phyloP scores from a whole-genome alignment of 64 coral and sea anemone species.

The Stichodactyla mertensii region DNA sequence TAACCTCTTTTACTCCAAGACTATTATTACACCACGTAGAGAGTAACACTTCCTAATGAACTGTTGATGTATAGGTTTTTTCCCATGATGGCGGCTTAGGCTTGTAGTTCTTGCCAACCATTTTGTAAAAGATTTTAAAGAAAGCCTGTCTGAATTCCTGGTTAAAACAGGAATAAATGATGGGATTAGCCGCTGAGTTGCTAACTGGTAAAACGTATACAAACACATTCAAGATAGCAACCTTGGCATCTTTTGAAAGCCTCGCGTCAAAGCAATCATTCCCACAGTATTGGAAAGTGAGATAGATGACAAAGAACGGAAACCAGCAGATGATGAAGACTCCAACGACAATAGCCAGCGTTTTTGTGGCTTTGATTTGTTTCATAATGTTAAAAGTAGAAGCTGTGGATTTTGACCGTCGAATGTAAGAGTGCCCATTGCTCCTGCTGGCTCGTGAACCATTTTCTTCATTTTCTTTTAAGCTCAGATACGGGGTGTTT shows the following conservation, averaged over 20 bases:
- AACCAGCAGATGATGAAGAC: conserved; percentile 92
- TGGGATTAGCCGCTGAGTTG: conserved; percentile 87
- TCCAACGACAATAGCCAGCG: conserved; percentile 82
- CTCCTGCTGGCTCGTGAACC: background rate
- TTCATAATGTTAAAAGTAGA: conserved; percentile 77
- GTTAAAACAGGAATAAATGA: conserved; percentile 97
- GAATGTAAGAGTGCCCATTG: background rate
- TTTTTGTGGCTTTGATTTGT: conserved; percentile 97
- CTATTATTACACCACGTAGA: too few species aligned
- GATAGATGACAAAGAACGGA: conserved; percentile 90
- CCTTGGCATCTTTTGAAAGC: background rate
- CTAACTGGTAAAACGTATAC: conserved; percentile 72
- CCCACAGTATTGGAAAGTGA: conserved; percentile 66
- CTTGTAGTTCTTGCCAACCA: conserved; percentile 22
- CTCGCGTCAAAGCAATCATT: conserved; percentile 30
- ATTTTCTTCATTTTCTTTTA: background rate
- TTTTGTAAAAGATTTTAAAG: conserved; percentile 55
- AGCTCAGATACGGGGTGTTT: background rate
- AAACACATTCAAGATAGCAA: conserved; percentile 54
- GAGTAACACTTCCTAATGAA: background rate
- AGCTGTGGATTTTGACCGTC: conserved; percentile 10
- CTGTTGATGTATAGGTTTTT: background rate
- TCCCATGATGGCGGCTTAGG: background rate
- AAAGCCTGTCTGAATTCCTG: conserved; percentile 86
- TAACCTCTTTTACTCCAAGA: too few species aligned